Evolutionary conservation across 2,888 invertebrate species (phyloP).

Genomic region (Andricus quercusramuli): DNA sequence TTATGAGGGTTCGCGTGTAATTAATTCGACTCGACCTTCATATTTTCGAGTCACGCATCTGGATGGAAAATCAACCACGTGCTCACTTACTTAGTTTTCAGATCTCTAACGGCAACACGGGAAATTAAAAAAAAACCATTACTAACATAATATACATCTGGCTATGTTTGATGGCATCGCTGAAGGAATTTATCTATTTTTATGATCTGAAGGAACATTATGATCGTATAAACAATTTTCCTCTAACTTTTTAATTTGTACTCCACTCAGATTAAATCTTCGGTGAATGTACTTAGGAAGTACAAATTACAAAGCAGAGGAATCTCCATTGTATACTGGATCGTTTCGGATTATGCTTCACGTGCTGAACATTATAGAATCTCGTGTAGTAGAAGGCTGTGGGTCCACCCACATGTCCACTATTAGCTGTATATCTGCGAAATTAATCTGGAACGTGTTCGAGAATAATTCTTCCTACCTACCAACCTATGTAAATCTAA

Average conservation of each 20-base stretch:
- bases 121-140: background rate
- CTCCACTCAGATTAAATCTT: background rate
- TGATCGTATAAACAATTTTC: background rate
- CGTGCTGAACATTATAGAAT: conserved; percentile 34
- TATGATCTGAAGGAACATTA: background rate
- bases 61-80: background rate
- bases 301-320: conserved; percentile 18
- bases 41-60: conserved; percentile 30
- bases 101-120: background rate
- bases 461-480: conserved; percentile 63
- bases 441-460: conserved; percentile 67
- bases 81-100: conserved; percentile 1
- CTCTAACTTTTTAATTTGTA: background rate
- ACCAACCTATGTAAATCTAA: conserved; percentile 38
- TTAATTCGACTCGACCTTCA: conserved; percentile 26
- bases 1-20: conserved; percentile 9
- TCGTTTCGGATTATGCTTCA: conserved; percentile 27
- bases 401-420: conserved; percentile 52
- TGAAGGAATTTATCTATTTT: background rate
- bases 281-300: background rate
- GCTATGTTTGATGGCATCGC: background rate
- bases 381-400: conserved; percentile 44
- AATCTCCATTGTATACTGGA: conserved; percentile 12
- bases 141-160: background rate
- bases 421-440: conserved; percentile 55